Evolutionary conservation across 2,113 vertebrate genomes (phyloP).

Genomic region (Triplophysa rosa): DNA sequence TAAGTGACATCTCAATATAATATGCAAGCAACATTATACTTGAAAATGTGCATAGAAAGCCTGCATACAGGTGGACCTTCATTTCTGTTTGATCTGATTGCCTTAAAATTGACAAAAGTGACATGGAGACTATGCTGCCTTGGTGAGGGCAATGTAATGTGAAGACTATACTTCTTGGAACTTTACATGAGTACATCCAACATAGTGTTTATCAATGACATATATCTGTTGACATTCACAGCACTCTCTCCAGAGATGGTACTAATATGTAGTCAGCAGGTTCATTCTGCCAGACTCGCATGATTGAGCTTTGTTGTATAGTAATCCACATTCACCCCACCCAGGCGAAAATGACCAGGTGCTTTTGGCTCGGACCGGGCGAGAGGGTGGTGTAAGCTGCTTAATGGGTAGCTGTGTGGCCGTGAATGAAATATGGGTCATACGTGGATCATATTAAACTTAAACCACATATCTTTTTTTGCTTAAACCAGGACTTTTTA

Average conservation of each 20-base stretch:
- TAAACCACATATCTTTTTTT: neutral
- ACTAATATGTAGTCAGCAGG: neutral
- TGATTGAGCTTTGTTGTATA: constrained; percentile 55
- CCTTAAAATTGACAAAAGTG: too few species aligned
- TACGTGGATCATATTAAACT: neutral
- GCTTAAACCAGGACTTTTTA: neutral
- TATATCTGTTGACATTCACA: constrained; percentile 3
- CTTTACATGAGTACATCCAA: too few species aligned
- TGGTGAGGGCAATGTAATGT: too few species aligned
- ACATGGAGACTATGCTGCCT: too few species aligned
- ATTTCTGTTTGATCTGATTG: too few species aligned
- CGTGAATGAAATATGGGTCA: constrained; percentile 31
- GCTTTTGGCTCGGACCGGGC: neutral
- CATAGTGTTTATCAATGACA: neutral
- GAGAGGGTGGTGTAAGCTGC: constrained; percentile 19
- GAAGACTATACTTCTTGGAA: too few species aligned
- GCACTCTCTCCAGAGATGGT: neutral
- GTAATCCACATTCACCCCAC: constrained; percentile 37
- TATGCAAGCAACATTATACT: too few species aligned
- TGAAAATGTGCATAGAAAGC: too few species aligned
- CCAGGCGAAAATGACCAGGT: neutral
- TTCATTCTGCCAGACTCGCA: constrained; percentile 41
- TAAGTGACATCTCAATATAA: too few species aligned
- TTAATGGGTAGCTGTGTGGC: constrained; percentile 15
- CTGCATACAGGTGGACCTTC: too few species aligned